These are phyloP conservation scores for Rotaria sp. DNA, from an alignment of 2,888 invertebrate species.

Conservation along the genomic window DNA sequence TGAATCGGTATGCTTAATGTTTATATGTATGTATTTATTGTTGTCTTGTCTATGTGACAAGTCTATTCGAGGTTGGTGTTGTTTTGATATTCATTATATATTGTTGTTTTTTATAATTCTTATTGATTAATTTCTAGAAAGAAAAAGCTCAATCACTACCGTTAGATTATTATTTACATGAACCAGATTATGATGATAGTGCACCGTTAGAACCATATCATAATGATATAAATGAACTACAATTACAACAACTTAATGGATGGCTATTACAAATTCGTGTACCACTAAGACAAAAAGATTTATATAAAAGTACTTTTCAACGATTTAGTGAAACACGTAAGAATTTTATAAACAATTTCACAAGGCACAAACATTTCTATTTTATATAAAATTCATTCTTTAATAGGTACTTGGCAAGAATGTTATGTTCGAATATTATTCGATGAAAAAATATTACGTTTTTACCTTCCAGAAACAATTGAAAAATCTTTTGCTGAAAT, in stretches of 20 bases:
- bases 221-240: conserved; percentile 27
- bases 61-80: not conserved
- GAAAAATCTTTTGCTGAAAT: conserved; percentile 34
- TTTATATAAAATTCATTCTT: not conserved
- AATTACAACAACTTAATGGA: conserved; percentile 7
- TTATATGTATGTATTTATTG: not conserved
- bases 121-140: not conserved
- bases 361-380: not conserved
- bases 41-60: not conserved
- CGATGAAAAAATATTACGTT: conserved; percentile 15
- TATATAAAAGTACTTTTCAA: conserved; percentile 30
- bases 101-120: not conserved
- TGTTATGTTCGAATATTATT: conserved; percentile 32
- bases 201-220: conserved; percentile 13
- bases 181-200: conserved; percentile 13
- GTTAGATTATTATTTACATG: not conserved
- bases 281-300: conserved; percentile 24
- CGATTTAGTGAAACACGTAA: conserved; percentile 29
- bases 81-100: not conserved
- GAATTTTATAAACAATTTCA: not conserved
- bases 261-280: conserved; percentile 16
- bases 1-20: not conserved
- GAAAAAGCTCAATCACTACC: not conserved
- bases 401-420: conserved; percentile 36
- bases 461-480: conserved; percentile 1